These are phyloP conservation scores for Linepithema humile DNA, from an alignment of 1,140 invertebrate species.

Conservation along the genomic window DNA sequence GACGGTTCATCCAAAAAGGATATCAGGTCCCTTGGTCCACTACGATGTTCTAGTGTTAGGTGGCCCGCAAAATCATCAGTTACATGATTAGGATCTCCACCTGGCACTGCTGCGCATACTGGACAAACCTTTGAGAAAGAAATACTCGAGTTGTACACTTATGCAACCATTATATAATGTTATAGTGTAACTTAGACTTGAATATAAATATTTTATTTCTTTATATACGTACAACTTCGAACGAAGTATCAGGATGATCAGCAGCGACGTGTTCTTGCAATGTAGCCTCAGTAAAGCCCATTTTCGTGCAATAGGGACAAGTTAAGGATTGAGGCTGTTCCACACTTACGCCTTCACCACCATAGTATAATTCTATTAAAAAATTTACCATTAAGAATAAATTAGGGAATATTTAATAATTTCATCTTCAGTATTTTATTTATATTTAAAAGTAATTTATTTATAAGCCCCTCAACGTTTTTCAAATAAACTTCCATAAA, in stretches of 20 bases:
- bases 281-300: conserved; percentile 97
- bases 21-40: conserved; percentile 93
- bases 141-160: not conserved
- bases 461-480: no score
- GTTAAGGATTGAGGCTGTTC: conserved; percentile 98
- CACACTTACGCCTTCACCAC: conserved; percentile 94
- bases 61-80: conserved; percentile 99
- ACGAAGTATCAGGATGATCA: conserved; percentile 93
- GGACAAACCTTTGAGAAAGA: conserved; percentile 91
- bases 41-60: conserved; percentile 96
- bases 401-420: conserved; percentile 16
- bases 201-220: conserved; percentile 5
- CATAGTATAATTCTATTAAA: conserved; percentile 95
- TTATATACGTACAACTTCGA: conserved; percentile 91
- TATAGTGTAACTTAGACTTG: not conserved
- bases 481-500: no score
- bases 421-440: no score
- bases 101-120: conserved; percentile 97
- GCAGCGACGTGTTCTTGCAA: conserved; percentile 96
- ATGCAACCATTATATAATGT: not conserved
- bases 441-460: no score
- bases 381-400: conserved; percentile 47
- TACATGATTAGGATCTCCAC: conserved; percentile 98
- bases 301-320: conserved; percentile 97
- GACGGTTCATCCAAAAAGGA: conserved; percentile 95